Conservation (phyloP, 2,888 invertebrate species). For the Macrosiphum euphorbiae region DNA sequence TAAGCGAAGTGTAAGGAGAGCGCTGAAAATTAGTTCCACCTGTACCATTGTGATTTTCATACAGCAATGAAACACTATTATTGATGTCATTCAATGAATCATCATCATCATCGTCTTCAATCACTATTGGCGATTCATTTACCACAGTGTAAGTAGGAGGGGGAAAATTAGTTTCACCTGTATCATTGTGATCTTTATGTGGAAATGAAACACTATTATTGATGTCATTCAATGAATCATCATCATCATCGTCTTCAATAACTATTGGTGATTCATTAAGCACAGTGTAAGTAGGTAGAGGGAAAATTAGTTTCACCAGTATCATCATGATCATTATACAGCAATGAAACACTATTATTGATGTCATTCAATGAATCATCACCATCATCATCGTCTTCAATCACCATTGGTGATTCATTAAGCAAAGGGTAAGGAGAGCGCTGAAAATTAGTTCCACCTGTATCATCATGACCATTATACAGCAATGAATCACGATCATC, state of each 20-base stretch:
- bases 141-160: neutral
- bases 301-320: conserved; percentile 28
- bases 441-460: too few species aligned
- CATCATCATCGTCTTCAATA: neutral
- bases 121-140: conserved; percentile 17
- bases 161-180: conserved; percentile 27
- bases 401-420: too few species aligned
- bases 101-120: neutral
- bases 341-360: too few species aligned
- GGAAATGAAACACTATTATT: conserved; percentile 7
- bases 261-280: conserved; percentile 23
- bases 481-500: conserved; percentile 23
- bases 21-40: too few species aligned
- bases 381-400: too few species aligned
- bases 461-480: too few species aligned
- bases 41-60: too few species aligned
- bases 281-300: neutral
- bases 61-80: too few species aligned
- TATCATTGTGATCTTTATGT: too few species aligned
- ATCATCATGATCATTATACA: conserved; percentile 28
- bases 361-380: too few species aligned
- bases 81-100: neutral
- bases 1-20: too few species aligned
- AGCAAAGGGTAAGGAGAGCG: too few species aligned
- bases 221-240: neutral